Conservation (phyloP, 2,113 vertebrate species). For the Natator depressus region DNA sequence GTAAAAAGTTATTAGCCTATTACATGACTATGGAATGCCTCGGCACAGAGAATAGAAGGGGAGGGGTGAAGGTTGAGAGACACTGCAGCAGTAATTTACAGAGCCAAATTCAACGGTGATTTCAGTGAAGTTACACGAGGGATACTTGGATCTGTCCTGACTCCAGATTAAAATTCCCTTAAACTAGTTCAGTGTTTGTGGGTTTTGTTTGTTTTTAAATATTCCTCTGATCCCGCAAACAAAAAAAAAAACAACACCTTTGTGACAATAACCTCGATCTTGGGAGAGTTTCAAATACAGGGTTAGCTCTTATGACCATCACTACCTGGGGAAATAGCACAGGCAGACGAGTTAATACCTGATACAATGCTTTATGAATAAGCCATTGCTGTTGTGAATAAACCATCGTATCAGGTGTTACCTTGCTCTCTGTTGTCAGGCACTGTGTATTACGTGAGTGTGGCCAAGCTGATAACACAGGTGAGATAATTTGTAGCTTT, state of each 20-base stretch:
- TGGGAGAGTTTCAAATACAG: not conserved
- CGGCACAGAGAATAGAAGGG: not conserved
- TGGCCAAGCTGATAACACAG: not conserved
- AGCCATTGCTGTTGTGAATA: not conserved
- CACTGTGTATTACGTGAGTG: not conserved
- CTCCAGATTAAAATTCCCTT: not conserved
- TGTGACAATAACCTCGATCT: not conserved
- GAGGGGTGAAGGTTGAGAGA: not conserved
- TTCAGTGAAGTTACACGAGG: not conserved
- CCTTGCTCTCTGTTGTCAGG: not conserved
- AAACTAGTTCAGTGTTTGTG: not conserved
- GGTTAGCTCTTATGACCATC: not conserved
- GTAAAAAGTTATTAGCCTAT: not conserved
- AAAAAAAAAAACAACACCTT: not conserved
- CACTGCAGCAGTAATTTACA: not conserved
- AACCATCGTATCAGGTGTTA: fast-evolving
- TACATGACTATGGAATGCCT: not conserved
- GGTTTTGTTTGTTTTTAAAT: not conserved
- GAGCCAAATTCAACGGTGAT: not conserved
- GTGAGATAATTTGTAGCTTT: not conserved
- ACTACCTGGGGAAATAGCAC: not conserved
- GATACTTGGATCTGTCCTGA: not conserved
- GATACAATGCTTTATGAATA: not conserved
- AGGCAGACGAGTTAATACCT: not conserved
- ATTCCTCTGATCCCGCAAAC: not conserved